A percentile compares a stretch with the other conserved stretches of the same genome.
phyloP scores from a whole-genome alignment of 1,140 invertebrate genomes.

The Pogonus chalceus region DNA sequence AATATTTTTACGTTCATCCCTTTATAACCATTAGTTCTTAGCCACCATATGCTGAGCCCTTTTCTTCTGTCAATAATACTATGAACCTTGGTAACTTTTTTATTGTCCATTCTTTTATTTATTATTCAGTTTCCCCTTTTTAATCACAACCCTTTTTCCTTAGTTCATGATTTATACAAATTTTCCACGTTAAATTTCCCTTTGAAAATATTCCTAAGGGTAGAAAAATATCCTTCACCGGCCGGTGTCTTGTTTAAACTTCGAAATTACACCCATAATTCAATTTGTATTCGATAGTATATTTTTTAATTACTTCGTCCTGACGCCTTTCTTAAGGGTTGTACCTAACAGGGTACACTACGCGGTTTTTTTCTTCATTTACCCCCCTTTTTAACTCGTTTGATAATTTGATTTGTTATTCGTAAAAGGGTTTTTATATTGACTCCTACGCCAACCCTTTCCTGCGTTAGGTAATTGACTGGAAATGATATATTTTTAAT shows the following conservation, averaged over 20 bases:
- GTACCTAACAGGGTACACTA: not conserved
- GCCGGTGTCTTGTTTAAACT: not conserved
- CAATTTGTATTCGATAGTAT: slow-evolving; percentile 6
- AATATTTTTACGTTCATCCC: not conserved
- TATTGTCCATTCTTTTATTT: slow-evolving; percentile 1
- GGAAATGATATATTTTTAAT: slow-evolving; percentile 7
- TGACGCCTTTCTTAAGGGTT: slow-evolving; percentile 3
- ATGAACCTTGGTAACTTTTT: not conserved
- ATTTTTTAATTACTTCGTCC: slow-evolving; percentile 2
- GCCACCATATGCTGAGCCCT: not conserved
- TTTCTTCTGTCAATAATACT: not conserved
- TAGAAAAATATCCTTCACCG: not conserved
- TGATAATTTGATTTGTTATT: slow-evolving; percentile 6
- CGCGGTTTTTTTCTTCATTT: not conserved
- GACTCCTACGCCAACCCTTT: not conserved
- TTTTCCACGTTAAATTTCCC: not conserved
- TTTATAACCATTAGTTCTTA: not conserved
- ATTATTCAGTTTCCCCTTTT: not conserved
- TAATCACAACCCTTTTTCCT: not conserved
- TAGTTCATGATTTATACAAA: slow-evolving; percentile 5
- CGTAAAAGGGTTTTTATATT: slow-evolving; percentile 2
- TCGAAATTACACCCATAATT: slow-evolving; percentile 6
- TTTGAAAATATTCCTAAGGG: not conserved
- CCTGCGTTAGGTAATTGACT: not conserved
- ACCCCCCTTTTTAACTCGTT: not conserved